Evolutionary conservation across 2,888 invertebrate species (phyloP).

Genomic region (Tiliacea aurago): DNA sequence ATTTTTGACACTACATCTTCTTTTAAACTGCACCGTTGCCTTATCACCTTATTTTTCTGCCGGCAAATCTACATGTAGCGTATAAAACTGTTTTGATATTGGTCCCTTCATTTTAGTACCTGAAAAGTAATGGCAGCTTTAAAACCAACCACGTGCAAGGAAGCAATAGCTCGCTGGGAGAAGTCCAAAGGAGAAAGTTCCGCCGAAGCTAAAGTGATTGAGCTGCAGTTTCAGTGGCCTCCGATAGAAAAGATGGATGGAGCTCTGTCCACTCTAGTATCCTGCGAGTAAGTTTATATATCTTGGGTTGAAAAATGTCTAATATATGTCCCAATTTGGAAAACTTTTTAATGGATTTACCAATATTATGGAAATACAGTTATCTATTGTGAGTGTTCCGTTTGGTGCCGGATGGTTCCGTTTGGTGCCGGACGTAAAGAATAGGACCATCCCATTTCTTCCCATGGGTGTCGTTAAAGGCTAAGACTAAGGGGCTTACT

Average conservation of each 20-base stretch:
- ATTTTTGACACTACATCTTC: too few species aligned
- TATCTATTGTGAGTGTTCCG: too few species aligned
- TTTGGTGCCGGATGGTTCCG: too few species aligned
- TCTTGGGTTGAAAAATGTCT: neutral
- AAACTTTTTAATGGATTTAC: neutral
- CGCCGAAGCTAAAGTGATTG: conserved; percentile 93
- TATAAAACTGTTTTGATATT: neutral
- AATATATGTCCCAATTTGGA: neutral
- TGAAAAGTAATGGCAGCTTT: conserved; percentile 45
- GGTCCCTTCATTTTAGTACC: neutral
- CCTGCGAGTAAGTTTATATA: conserved; percentile 90
- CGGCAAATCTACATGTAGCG: too few species aligned
- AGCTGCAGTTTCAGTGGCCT: conserved; percentile 96
- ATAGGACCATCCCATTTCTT: too few species aligned
- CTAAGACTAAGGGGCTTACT: too few species aligned
- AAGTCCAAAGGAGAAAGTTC: conserved; percentile 92
- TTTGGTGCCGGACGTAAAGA: too few species aligned
- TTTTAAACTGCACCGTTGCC: too few species aligned
- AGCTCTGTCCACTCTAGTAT: conserved; percentile 93
- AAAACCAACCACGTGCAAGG: conserved; percentile 76
- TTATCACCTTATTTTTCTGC: too few species aligned
- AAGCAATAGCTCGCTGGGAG: conserved; percentile 96
- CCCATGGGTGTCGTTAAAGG: too few species aligned
- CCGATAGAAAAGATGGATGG: conserved; percentile 99
- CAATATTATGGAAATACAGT: neutral